Evolutionary conservation across 2,797 vertebrate genomes (phyloP).

Genomic region (Toxotes lorentzi): DNA sequence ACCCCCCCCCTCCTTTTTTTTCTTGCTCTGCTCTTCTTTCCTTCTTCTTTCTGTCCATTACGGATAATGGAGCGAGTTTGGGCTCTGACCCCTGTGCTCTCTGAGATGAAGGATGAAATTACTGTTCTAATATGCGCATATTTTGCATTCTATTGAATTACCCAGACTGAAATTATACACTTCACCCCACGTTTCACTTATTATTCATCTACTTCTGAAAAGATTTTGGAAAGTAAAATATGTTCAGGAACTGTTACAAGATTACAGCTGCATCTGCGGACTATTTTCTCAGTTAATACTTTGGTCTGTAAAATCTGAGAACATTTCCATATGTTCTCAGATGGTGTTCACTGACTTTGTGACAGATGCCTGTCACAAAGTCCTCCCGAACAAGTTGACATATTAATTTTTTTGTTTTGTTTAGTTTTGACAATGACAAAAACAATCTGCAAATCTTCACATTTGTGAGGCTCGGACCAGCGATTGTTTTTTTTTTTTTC

Average conservation of each 20-base stretch:
- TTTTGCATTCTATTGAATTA: constrained; percentile 66
- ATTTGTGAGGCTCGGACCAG: not conserved
- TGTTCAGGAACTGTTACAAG: not conserved
- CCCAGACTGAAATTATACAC: constrained; percentile 57
- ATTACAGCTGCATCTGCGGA: not conserved
- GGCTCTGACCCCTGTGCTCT: constrained; percentile 55
- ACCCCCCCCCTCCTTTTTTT: not conserved
- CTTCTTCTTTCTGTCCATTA: constrained; percentile 19
- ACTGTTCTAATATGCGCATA: constrained; percentile 70
- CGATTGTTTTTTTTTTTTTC: not conserved
- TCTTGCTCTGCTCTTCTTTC: constrained; percentile 11
- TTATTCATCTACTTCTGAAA: constrained; percentile 70
- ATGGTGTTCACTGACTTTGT: too few species aligned
- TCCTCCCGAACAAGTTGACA: too few species aligned
- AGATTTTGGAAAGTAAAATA: constrained; percentile 49
- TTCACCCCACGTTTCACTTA: constrained; percentile 55
- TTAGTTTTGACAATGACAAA: not conserved
- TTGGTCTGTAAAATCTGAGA: not conserved
- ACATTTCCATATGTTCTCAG: too few species aligned
- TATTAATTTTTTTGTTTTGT: not conserved
- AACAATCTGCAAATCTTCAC: too few species aligned
- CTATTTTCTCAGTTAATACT: not conserved
- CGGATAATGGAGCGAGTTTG: constrained; percentile 52
- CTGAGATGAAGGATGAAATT: constrained; percentile 62
- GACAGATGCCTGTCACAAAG: not conserved